A percentile compares a stretch with the other conserved stretches of the same genome.
Conservation (phyloP, 2,113 vertebrate genomes). For the Motacilla tschutschensis region DNA sequence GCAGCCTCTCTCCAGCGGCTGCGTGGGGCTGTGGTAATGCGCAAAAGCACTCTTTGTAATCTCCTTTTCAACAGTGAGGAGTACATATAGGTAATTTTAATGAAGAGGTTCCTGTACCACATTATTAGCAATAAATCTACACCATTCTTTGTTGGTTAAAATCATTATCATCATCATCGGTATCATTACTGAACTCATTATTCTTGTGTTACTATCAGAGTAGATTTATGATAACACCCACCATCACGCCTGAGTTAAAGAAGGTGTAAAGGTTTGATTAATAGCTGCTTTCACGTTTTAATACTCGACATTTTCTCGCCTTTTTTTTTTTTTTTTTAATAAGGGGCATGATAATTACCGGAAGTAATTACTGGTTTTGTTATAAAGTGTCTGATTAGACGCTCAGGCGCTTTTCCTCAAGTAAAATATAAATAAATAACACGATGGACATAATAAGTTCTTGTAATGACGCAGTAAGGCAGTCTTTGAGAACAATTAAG, state of each 20-base stretch:
- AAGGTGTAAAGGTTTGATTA: conserved; percentile 88
- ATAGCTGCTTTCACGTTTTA: conserved; percentile 84
- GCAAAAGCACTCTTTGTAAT: conserved; percentile 44
- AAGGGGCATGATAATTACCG: conserved; percentile 74
- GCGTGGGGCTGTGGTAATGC: not conserved
- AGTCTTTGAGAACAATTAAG: conserved; percentile 22
- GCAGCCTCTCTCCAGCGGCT: not conserved
- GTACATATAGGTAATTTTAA: conserved; percentile 81
- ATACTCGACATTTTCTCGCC: conserved; percentile 78
- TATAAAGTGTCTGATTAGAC: conserved; percentile 65
- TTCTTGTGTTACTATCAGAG: conserved; percentile 87
- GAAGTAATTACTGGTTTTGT: conserved; percentile 74
- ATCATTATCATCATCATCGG: conserved; percentile 88
- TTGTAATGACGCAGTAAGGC: not conserved
- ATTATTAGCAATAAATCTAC: conserved; percentile 91
- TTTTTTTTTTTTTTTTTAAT: conserved; percentile 53
- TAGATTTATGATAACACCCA: conserved; percentile 86
- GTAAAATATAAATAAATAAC: conserved; percentile 38
- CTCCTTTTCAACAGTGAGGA: conserved; percentile 65
- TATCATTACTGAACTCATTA: conserved; percentile 91
- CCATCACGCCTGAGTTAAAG: conserved; percentile 84
- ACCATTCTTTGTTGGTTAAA: conserved; percentile 87
- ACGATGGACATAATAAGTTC: not conserved
- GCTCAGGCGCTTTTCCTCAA: conserved; percentile 50
- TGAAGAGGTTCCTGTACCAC: conserved; percentile 85